A percentile compares a stretch with the other conserved stretches of the same genome.
These are phyloP conservation scores for Neolamprologus falcicula DNA, from an alignment of 2,113 vertebrate genomes.

Conservation along the genomic window DNA sequence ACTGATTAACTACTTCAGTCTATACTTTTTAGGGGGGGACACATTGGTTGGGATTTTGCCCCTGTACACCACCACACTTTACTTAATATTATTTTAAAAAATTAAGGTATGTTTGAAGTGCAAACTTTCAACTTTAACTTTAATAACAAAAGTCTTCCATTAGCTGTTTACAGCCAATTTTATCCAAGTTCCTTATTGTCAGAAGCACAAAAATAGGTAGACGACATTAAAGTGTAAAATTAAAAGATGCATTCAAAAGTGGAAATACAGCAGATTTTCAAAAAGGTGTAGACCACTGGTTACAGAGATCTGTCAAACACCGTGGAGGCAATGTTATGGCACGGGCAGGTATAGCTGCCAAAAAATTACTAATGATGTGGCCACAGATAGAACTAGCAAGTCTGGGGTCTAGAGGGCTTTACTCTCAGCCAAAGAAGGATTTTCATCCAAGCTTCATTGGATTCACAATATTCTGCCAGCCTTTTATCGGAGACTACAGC, in stretches of 20 bases:
- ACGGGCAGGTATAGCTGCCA: fast-evolving
- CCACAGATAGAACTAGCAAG: neutral
- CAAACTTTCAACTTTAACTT: neutral
- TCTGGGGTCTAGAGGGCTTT: neutral
- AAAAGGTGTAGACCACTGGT: neutral
- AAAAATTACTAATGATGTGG: neutral
- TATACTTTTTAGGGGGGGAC: neutral
- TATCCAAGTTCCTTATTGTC: neutral
- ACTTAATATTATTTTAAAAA: neutral
- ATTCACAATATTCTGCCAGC: neutral
- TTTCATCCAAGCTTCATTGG: neutral
- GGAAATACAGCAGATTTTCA: neutral
- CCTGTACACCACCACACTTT: neutral
- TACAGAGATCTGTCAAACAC: neutral
- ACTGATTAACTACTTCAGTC: neutral
- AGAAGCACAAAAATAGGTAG: neutral
- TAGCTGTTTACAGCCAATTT: neutral
- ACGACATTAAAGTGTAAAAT: neutral
- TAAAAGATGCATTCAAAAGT: neutral
- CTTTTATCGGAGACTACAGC: neutral
- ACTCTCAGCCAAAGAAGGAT: neutral
- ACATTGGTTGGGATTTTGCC: neutral
- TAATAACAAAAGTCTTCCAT: neutral
- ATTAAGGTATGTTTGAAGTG: neutral
- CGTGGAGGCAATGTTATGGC: neutral